Conservation (phyloP, 2,797 vertebrate genomes). For the Brachyalestes nurse region DNA sequence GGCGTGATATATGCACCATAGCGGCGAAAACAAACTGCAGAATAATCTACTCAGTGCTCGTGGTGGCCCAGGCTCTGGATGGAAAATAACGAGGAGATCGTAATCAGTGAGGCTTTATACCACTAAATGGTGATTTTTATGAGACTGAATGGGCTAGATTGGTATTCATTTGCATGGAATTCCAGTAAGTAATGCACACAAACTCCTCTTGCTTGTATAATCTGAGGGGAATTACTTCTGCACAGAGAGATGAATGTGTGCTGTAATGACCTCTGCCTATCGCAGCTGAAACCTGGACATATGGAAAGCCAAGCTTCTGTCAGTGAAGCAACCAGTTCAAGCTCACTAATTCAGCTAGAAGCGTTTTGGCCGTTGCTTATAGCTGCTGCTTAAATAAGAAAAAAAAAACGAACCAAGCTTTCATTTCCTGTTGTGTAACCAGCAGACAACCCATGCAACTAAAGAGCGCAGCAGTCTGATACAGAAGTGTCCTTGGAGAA, state of each 20-base stretch:
- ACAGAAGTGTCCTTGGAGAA: neutral
- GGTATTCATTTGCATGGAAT: constrained; percentile 38
- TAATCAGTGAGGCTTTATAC: constrained; percentile 35
- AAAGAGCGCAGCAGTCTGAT: neutral
- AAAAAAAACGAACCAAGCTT: neutral
- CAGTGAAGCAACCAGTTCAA: neutral
- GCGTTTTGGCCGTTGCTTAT: neutral
- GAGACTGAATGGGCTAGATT: constrained; percentile 45
- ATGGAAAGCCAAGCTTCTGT: constrained; percentile 22
- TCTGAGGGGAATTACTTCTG: constrained; percentile 11
- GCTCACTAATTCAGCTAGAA: neutral
- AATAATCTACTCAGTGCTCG: constrained; percentile 69
- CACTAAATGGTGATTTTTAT: constrained; percentile 57
- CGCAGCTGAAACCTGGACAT: constrained; percentile 17
- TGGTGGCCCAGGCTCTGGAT: constrained; percentile 85
- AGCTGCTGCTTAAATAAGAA: neutral
- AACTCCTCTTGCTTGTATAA: constrained; percentile 26
- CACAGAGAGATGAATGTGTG: constrained; percentile 15
- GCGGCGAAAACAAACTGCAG: constrained; percentile 32
- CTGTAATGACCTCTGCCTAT: constrained; percentile 19
- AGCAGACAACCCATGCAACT: neutral
- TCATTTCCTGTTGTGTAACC: neutral
- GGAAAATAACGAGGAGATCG: constrained; percentile 71
- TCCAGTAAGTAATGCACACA: neutral
- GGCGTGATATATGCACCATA: neutral